phyloP scores from a whole-genome alignment of 2,888 invertebrate genomes.

The Lepidocyrtinus sp. region DNA sequence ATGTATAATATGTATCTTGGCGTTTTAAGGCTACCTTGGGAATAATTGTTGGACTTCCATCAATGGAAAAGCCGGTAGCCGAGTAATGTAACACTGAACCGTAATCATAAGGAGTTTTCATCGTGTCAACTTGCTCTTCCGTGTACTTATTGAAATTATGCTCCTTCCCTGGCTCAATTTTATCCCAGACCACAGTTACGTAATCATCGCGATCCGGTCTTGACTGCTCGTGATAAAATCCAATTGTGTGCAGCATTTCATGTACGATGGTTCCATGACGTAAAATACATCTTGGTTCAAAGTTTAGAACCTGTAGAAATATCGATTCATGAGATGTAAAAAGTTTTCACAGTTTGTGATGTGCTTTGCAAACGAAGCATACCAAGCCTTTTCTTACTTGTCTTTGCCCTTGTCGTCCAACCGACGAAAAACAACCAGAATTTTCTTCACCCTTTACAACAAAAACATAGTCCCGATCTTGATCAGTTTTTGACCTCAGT shows the following conservation, averaged over 20 bases:
- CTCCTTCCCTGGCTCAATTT: slow-evolving; percentile 72
- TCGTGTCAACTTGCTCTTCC: slow-evolving; percentile 78
- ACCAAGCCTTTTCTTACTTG: no score
- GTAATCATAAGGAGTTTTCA: slow-evolving; percentile 81
- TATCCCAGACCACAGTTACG: slow-evolving; percentile 71
- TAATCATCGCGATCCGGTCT: slow-evolving; percentile 72
- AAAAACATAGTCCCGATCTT: slow-evolving; percentile 61
- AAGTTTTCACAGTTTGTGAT: no score
- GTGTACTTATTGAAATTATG: slow-evolving; percentile 81
- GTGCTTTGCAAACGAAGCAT: no score
- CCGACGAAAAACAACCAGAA: slow-evolving; percentile 74
- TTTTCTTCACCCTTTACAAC: slow-evolving; percentile 50
- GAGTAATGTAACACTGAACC: slow-evolving; percentile 84
- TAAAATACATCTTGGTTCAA: slow-evolving; percentile 72
- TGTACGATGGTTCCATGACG: slow-evolving; percentile 71
- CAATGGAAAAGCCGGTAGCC: slow-evolving; percentile 79
- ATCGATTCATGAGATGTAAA: no score
- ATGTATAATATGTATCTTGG: neutral
- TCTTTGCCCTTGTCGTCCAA: neutral
- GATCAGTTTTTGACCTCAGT: slow-evolving; percentile 70
- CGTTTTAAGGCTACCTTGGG: slow-evolving; percentile 73
- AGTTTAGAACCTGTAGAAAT: slow-evolving; percentile 75
- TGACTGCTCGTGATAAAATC: slow-evolving; percentile 73
- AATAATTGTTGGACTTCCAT: slow-evolving; percentile 79
- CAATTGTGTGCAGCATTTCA: slow-evolving; percentile 73